Base-by-base conservation (phyloP, 2,113 vertebrate species). In the Tympanuchus pallidicinctus region DNA sequence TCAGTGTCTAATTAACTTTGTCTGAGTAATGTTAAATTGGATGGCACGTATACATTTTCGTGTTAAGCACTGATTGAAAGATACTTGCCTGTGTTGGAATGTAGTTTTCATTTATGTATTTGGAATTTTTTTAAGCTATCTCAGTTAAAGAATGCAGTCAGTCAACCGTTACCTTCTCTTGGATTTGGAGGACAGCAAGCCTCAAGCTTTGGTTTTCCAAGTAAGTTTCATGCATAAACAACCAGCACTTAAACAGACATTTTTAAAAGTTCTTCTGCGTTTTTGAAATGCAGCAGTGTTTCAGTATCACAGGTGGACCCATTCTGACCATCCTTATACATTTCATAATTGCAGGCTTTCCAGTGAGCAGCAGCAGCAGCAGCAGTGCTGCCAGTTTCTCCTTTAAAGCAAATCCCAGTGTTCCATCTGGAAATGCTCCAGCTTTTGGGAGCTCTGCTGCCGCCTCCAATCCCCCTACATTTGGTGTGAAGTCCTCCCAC, bases 391-490 rank as follows among this genome's bases (percentile, higher is more conserved):
- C 92, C 50, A 91, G 57, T 61, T 99, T 99, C 91, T 98, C 98
- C 90, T 99, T 99, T 69, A 95, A 98, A 84, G 6, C 97, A 32
- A 90, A 78, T 27, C 48, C 96, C 74, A 97, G 91, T 43, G 97
- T 98, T 12, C 7, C 96, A 4, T 47, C 97, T 67, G 92, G 96
- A 36, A 94, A 86, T 50, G 45, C 96, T 4, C 18, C 96, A 30
- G 88, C 94, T 38, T 98, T 98, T 50, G 97, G 98, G 36, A 88
- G 45, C 27, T 18, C 74, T 38, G 57, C 86, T 66, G 61, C 52
- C 65, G 7, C 94, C 50, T 93, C 93, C 8, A 93, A 89, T 36
- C 28, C 93, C 22, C 82, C 98, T 28, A 88, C 86, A 1, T 97
- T 97, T 48, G 96, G 93, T 45, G 72, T 38, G 9, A 6, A 28